phyloP scores from a whole-genome alignment of 53 echinoderm and acorn worm genomes.

The Temnopleurus reevesii region DNA sequence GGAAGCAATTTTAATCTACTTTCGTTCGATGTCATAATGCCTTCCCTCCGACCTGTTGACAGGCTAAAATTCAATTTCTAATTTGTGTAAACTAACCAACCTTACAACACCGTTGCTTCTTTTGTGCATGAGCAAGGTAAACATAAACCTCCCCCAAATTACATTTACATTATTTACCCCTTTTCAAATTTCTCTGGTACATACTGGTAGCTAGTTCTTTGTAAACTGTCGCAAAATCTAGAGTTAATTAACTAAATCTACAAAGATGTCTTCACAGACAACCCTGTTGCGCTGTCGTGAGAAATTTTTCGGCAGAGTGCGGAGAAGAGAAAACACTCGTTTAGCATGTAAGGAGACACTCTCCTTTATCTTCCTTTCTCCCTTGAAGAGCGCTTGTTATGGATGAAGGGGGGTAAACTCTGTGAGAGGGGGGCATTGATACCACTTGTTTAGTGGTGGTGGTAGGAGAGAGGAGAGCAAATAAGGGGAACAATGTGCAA shows the following conservation, averaged over 20 bases:
- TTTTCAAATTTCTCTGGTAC: neutral
- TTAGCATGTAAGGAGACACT: slow-evolving; percentile 17
- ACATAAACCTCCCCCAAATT: neutral
- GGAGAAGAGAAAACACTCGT: neutral
- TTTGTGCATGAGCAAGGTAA: neutral
- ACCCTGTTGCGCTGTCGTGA: neutral
- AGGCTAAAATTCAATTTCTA: neutral
- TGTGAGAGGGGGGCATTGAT: neutral
- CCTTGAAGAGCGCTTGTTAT: neutral
- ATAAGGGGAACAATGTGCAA: slow-evolving; percentile 3
- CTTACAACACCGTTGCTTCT: neutral
- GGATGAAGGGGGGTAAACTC: slow-evolving; percentile 7
- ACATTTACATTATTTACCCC: neutral
- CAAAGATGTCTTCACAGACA: too few relatives aligned
- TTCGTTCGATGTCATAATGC: too few relatives aligned
- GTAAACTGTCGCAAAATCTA: neutral
- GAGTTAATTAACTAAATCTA: too few relatives aligned
- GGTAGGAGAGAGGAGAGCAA: neutral
- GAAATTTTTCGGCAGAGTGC: neutral
- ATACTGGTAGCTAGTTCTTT: neutral
- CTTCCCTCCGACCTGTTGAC: too few relatives aligned
- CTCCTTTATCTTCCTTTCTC: neutral
- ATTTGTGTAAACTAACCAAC: neutral
- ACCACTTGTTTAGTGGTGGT: neutral
- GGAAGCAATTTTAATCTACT: too few relatives aligned